These are phyloP conservation scores for Parambassis ranga DNA, from an alignment of 2,797 vertebrate species.

Conservation along the genomic window DNA sequence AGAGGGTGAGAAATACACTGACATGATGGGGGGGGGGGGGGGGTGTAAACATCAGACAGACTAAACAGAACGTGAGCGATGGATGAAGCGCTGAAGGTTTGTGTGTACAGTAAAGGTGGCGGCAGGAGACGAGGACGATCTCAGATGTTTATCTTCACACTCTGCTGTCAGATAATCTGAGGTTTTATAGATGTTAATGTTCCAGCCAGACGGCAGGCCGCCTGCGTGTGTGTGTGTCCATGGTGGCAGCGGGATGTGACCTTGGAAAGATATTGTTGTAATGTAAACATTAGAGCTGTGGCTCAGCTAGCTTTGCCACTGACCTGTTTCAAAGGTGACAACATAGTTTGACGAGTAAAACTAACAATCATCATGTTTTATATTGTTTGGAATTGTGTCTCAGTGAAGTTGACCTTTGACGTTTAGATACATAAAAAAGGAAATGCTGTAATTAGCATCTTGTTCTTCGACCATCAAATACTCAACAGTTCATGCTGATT, in stretches of 20 bases:
- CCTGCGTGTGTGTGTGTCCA: slow-evolving; percentile 14
- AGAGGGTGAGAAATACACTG: slow-evolving; percentile 27
- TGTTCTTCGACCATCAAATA: no score
- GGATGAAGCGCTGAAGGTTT: background rate
- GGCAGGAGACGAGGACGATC: background rate
- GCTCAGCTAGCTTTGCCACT: slow-evolving; percentile 3
- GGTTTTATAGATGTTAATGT: slow-evolving; percentile 36
- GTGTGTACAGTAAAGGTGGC: slow-evolving; percentile 15
- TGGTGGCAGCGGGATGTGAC: slow-evolving; percentile 28
- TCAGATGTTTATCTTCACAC: slow-evolving; percentile 30
- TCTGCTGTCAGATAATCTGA: slow-evolving; percentile 20
- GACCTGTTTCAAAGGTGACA: slow-evolving; percentile 6
- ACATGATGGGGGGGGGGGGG: background rate
- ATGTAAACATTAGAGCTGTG: slow-evolving; percentile 50
- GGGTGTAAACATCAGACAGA: background rate
- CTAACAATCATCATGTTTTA: no score
- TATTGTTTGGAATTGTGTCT: no score
- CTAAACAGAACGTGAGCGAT: slow-evolving; percentile 19
- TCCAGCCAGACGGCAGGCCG: slow-evolving; percentile 43
- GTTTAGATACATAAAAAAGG: no score
- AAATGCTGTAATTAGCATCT: no score
- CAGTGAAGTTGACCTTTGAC: no score
- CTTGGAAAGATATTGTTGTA: slow-evolving; percentile 51
- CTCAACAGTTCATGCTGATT: no score
- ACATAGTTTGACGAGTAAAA: no score